phyloP scores from a whole-genome alignment of 2,113 vertebrate species.

The Pipa parva region DNA sequence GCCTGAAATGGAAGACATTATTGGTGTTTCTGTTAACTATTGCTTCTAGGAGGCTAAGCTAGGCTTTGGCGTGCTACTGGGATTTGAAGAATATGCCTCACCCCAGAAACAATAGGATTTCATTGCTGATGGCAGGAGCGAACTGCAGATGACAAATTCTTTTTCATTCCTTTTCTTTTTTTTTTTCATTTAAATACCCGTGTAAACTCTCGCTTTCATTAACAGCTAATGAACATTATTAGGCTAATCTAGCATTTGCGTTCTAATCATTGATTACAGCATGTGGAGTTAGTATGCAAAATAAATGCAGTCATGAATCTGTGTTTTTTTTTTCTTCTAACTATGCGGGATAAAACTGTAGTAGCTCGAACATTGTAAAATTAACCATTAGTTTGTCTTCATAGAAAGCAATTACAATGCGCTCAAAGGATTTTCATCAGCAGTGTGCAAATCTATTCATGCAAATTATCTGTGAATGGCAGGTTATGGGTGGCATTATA shows the following conservation, averaged over 20 bases:
- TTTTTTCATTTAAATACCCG: constrained; percentile 63
- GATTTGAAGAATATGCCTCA: constrained; percentile 31
- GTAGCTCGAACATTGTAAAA: too few relatives aligned
- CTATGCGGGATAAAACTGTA: too few relatives aligned
- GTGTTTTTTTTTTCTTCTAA: neutral
- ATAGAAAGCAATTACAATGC: too few relatives aligned
- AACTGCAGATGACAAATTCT: constrained; percentile 54
- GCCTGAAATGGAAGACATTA: constrained; percentile 53
- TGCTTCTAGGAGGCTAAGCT: constrained; percentile 43
- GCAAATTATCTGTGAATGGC: too few relatives aligned
- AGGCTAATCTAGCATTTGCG: constrained; percentile 74
- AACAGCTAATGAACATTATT: constrained; percentile 76
- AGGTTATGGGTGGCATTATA: too few relatives aligned
- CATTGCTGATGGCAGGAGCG: constrained; percentile 48
- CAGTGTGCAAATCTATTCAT: too few relatives aligned
- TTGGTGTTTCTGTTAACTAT: constrained; percentile 60
- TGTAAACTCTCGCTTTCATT: constrained; percentile 65
- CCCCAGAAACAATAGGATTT: constrained; percentile 36
- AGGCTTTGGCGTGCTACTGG: constrained; percentile 9
- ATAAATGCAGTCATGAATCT: constrained; percentile 5
- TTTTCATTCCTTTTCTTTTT: too few relatives aligned
- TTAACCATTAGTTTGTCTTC: too few relatives aligned
- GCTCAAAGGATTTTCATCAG: too few relatives aligned
- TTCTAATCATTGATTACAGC: constrained; percentile 73
- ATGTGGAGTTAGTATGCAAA: constrained; percentile 12